Percentiles rank a stretch among this genome's conserved stretches.
These are phyloP conservation scores for Drosophila guanche DNA, from an alignment of 1,140 invertebrate species.

Conservation along the genomic window DNA sequence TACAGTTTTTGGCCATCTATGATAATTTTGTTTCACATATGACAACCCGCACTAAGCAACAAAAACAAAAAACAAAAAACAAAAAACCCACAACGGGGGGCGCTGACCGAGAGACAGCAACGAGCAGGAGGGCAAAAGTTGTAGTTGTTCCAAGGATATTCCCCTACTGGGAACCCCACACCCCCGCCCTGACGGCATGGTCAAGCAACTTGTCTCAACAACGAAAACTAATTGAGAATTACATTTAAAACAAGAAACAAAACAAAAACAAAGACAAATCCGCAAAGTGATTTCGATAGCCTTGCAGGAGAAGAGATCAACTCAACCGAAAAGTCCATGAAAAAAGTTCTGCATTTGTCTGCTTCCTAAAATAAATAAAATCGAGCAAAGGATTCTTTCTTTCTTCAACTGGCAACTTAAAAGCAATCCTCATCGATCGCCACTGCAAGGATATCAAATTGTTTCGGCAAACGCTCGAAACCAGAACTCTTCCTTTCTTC, in stretches of 20 bases:
- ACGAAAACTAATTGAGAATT: constrained; percentile 70
- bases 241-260: constrained; percentile 13
- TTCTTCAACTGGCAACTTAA: too few relatives aligned
- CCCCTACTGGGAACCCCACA: neutral
- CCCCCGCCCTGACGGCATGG: constrained; percentile 1
- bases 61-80: too few relatives aligned
- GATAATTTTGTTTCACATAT: constrained; percentile 69
- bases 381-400: too few relatives aligned
- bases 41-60: constrained; percentile 39
- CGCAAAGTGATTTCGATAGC: constrained; percentile 37
- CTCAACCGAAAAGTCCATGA: neutral
- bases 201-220: constrained; percentile 53
- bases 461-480: constrained; percentile 15
- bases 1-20: constrained; percentile 68
- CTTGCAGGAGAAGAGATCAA: constrained; percentile 3
- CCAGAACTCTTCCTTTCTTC: neutral
- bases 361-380: neutral
- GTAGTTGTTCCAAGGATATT: constrained; percentile 43
- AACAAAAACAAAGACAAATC: constrained; percentile 19
- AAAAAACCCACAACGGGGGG: constrained; percentile 10
- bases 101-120: constrained; percentile 3
- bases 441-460: constrained; percentile 12
- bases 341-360: constrained; percentile 8
- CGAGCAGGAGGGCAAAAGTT: neutral
- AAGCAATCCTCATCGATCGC: too few relatives aligned